Evolutionary conservation across 1,140 invertebrate genomes (phyloP), one percentile per base, ranked within the genome.

Genomic region (Ceratina calcarata): DNA sequence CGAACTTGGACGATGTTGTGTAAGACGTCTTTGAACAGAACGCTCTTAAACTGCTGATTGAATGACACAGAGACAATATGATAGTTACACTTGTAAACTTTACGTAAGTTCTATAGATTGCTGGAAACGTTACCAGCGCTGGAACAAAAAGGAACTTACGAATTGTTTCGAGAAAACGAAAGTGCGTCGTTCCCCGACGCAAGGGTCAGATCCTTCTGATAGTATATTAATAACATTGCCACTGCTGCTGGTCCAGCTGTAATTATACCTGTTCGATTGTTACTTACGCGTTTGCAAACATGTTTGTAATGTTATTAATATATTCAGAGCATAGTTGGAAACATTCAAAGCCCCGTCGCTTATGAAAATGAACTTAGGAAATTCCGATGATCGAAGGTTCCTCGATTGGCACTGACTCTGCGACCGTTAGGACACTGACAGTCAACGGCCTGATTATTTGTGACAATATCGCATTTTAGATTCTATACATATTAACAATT

Each of bases 1-100:
- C 24, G 15, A 4, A 53, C 37, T 20, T 65, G 22, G 22, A 61
- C 15, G 20, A 75, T 55, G 71, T 70, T 70, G 74, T 60, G 37
- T 51, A 62, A 71, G 58, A 24, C 58, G 68, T 78, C 24, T 37
- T 51, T 10, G 18, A 64, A 32, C 20, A 16, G 57, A 51, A 60
- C 66, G 77, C 37, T 78, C 78, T 87, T 88, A 87, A 89, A 89
- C 90, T 92, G 91, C 91, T 91, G 84, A 89, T 77, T 70, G 85
- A 85, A 86, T 87, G 91, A 92, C 90, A 90, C 72, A 83, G 66
- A 86, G 91, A 92, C 91, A 92, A 92, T 92, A 92, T 84, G 83
- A 67, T 81, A 64, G 57, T 84, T 74, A 66, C 60, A 57, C 55
- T 45, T 49, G 32, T 18, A 45, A 64, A 78, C 61, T 22, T 45